These are phyloP conservation scores for Varecia variegata DNA, from an alignment of 2,797 vertebrate genomes.

Conservation along the genomic window DNA sequence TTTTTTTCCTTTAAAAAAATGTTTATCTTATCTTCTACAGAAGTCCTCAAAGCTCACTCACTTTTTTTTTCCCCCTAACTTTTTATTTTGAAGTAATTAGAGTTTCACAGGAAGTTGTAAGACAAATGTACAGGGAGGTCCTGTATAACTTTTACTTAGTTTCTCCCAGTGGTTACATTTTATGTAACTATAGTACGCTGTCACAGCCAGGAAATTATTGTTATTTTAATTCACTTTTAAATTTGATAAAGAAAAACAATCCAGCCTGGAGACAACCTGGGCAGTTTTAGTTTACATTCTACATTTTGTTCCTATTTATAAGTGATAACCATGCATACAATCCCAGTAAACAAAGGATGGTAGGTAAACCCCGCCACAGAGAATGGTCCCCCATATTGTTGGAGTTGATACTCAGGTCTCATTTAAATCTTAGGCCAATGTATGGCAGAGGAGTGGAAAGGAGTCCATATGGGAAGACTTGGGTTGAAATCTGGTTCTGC, in stretches of 20 bases:
- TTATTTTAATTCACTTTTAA: background rate
- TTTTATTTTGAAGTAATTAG: background rate
- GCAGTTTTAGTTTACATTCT: background rate
- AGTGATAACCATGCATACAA: background rate
- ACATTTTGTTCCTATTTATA: background rate
- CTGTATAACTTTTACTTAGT: background rate
- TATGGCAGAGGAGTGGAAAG: background rate
- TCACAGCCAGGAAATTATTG: background rate
- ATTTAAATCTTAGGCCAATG: too few species aligned
- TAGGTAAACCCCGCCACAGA: background rate
- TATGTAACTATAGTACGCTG: background rate
- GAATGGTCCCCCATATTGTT: rapidly evolving
- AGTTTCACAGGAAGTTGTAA: background rate
- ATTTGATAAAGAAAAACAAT: background rate
- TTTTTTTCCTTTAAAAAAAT: background rate
- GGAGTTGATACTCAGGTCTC: background rate
- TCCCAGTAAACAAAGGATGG: background rate
- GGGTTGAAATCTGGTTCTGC: background rate
- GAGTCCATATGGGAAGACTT: background rate
- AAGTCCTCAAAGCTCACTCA: background rate
- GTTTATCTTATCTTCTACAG: background rate
- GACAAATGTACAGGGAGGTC: background rate
- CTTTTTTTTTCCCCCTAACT: background rate
- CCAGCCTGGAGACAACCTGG: background rate
- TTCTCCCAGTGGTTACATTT: background rate